Evolutionary conservation across 2,888 invertebrate genomes (phyloP), one percentile per base, ranked within the genome.

Genomic region (Hemithea aestivaria): DNA sequence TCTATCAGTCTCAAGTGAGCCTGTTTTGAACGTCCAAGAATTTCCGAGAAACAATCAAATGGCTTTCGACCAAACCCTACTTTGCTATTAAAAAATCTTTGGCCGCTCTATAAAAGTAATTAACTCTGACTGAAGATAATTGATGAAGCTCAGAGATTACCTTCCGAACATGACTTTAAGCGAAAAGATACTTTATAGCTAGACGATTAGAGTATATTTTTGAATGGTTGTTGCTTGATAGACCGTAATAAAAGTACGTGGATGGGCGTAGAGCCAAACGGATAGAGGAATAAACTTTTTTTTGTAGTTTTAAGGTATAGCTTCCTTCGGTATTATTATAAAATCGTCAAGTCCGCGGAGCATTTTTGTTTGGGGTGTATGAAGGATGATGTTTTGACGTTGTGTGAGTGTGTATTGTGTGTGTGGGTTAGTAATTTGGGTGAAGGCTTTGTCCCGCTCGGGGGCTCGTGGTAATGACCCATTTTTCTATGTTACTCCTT

Each of bases 71-170:
- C 48, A 46, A 53, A 50, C 53, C 55, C 46, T 49, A 48, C 50
- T 58, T 57, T 53, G 51, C 49, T 55, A 56, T 62, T 45, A 54
- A 62, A 59, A 52, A 59, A 60, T 56, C 56, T 64, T 58, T 57
- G 61, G 65, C 69, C 72, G 80, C 73, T 82, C 84, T 84, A 87
- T 87, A 87, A 85, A 87, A 85, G 82, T 84, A 85, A 87, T 87
- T 87, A 87, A 85, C 77, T 85, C 69, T 56, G 73, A 71, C 75
- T 78, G 74, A 76, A 82, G 83, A 84, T 87, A 87, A 87, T 87
- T 87, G 87, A 87, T 87, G 87, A 81, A 84, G 73, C 74, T 69
- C 71, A 70, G 48, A 84, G 84, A 87, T 87, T 83, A 82, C 83
- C 41, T 79, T 66, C 70, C 71, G 66, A 61, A 55, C 27, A 7